Base-by-base conservation (phyloP, 2,797 vertebrate genomes). In the Cossypha polioptera region DNA sequence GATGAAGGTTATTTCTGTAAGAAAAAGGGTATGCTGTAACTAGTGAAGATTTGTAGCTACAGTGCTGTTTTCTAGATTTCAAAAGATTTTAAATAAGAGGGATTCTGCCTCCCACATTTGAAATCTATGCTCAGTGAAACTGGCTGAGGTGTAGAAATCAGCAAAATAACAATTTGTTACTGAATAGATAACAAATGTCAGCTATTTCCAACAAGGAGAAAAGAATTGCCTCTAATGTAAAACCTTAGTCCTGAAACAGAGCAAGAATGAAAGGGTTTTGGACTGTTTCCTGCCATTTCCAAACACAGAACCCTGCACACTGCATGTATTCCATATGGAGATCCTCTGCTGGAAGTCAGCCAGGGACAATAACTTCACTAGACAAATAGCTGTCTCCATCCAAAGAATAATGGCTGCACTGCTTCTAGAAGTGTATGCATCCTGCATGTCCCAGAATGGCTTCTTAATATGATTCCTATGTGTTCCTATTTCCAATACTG, bases 1-100 rank as follows among this genome's bases (percentile, higher is more conserved):
- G 74, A 87, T 45, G 62, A 83, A 88, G 61, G 26, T 42, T 86
- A 38, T 93, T 93, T 85, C 78, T 83, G 5, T 58, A 71, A 73
- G 22, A 63, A 43, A 36, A 47, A 85, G 11, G 19, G 31, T 58
- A 26, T 31, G 22, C 31, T 38, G 35, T 45, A 86, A 66, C 29
- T 57, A 55, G 54, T 62, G 54, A 77, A 90, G 47, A 90, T 72
- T 51, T 93, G 38, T 75, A 81, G 54, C 51, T 86, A 58, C 12
- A 20, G 31, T 2, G 5, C 8, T 61, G 13, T 58, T 78, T 28
- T 65, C 51, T 54, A 66, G 59, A 88, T 83, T 88, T 80, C 79
- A 83, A 86, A 78, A 75, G 8, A 50, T 82, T 79, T 91, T 1
- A 73, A 76, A 51, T 21, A 79, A 65, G 43, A 61, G n/a, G 2